A percentile compares a stretch with the other conserved stretches of the same genome.
Conservation (phyloP, 2,888 invertebrate species). For the Tiphia femorata region DNA sequence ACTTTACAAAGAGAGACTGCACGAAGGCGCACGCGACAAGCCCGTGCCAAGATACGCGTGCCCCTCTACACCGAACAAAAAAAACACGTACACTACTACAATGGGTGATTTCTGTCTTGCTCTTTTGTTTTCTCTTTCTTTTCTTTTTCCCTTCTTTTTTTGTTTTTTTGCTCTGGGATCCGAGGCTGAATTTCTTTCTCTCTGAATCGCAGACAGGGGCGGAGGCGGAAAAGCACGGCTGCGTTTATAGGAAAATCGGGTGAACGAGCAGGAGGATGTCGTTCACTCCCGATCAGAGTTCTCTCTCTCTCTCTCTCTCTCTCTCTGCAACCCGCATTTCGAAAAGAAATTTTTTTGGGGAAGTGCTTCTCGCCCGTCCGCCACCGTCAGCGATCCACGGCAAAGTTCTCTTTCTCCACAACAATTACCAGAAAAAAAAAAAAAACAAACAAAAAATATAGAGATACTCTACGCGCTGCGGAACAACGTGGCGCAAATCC, state of each 20-base stretch:
- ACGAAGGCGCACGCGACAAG: too few relatives aligned
- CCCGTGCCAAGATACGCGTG: too few relatives aligned
- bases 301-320: too few relatives aligned
- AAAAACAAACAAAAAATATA: too few relatives aligned
- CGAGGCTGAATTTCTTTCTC: slow-evolving; percentile 25
- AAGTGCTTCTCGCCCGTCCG: not conserved
- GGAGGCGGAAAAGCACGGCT: slow-evolving; percentile 14
- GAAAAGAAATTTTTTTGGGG: slow-evolving; percentile 8
- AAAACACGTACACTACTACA: slow-evolving; percentile 61
- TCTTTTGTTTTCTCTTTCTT: slow-evolving; percentile 32
- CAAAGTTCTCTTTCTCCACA: not conserved
- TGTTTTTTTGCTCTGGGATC: slow-evolving; percentile 39
- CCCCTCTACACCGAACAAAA: slow-evolving; percentile 45
- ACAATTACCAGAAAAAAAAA: slow-evolving; percentile 12
- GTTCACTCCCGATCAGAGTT: too few relatives aligned
- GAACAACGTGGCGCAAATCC: slow-evolving; percentile 65
- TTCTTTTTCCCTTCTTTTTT: slow-evolving; percentile 28
- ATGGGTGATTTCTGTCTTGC: slow-evolving; percentile 54
- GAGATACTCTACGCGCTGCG: slow-evolving; percentile 58
- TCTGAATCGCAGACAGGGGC: slow-evolving; percentile 4
- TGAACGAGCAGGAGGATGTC: too few relatives aligned
- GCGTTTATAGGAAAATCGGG: slow-evolving; percentile 16
- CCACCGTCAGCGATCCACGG: not conserved
- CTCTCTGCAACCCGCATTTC: slow-evolving; percentile 40
- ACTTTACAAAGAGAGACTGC: too few relatives aligned